Conservation (phyloP, 2,113 vertebrate genomes). For the Sterrhoptilus dennistouni region DNA sequence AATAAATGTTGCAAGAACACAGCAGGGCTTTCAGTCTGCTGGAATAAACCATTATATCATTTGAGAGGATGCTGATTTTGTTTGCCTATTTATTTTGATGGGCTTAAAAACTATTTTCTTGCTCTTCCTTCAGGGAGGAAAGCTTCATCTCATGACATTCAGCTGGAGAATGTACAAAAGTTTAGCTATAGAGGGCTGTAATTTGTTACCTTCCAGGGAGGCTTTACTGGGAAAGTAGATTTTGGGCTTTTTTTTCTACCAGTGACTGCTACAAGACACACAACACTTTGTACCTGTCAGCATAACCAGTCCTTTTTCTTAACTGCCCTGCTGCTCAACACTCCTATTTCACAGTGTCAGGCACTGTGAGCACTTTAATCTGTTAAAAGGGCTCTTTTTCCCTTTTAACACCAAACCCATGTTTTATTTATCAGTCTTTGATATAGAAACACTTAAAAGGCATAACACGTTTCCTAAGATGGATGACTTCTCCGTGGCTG, state of each 20-base stretch:
- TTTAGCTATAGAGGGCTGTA: background rate
- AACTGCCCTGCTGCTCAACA: slow-evolving; percentile 42
- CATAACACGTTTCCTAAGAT: slow-evolving; percentile 49
- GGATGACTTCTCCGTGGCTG: background rate
- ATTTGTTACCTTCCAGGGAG: background rate
- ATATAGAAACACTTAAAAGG: slow-evolving; percentile 57
- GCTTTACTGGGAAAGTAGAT: background rate
- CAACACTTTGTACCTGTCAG: slow-evolving; percentile 50
- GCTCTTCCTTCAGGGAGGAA: background rate
- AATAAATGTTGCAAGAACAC: background rate
- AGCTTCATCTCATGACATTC: background rate
- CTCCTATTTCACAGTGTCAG: slow-evolving; percentile 65
- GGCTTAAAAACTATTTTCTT: background rate
- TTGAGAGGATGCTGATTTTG: background rate
- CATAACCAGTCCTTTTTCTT: slow-evolving; percentile 36
- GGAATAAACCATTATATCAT: background rate
- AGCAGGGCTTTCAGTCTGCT: background rate
- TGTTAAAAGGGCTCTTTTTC: slow-evolving; percentile 63
- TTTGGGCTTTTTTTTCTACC: background rate
- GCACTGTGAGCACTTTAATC: slow-evolving; percentile 66
- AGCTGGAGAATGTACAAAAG: background rate
- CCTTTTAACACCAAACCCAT: slow-evolving; percentile 56
- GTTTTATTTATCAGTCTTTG: slow-evolving; percentile 72
- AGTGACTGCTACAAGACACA: background rate
- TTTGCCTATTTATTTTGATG: background rate